phyloP scores from a whole-genome alignment of 2,797 vertebrate genomes.

The Dallia pectoralis region DNA sequence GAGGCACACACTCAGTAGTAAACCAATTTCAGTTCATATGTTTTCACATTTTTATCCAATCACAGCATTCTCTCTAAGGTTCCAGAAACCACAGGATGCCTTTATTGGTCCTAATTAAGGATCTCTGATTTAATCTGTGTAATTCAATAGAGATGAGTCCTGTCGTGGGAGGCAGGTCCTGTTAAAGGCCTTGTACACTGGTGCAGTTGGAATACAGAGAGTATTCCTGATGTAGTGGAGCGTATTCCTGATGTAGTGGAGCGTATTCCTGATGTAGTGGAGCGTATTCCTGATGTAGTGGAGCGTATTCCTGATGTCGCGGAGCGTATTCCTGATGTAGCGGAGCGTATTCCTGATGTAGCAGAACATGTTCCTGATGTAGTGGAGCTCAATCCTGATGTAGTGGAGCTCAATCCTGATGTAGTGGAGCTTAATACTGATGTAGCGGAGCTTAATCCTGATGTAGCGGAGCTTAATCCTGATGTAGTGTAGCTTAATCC shows the following conservation, averaged over 20 bases:
- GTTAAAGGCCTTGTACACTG: not conserved
- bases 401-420: no score
- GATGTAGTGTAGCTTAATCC: no score
- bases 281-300: no score
- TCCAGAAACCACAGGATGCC: constrained; percentile 69
- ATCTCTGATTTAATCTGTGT: constrained; percentile 79
- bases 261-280: not conserved
- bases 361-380: no score
- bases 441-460: not conserved
- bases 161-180: constrained; percentile 9
- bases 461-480: not conserved
- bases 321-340: no score
- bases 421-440: not conserved
- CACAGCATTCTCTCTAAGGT: constrained; percentile 65
- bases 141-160: constrained; percentile 70
- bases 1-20: constrained; percentile 67
- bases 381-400: not conserved
- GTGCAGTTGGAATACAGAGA: not conserved
- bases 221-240: no score
- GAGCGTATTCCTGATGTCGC: not conserved
- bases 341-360: not conserved
- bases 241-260: not conserved
- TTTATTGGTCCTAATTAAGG: constrained; percentile 81
- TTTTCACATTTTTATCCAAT: constrained; percentile 78
- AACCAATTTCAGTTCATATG: constrained; percentile 77